Evolutionary conservation across 1,140 invertebrate genomes (phyloP).

Genomic region (Micrasema longulum): DNA sequence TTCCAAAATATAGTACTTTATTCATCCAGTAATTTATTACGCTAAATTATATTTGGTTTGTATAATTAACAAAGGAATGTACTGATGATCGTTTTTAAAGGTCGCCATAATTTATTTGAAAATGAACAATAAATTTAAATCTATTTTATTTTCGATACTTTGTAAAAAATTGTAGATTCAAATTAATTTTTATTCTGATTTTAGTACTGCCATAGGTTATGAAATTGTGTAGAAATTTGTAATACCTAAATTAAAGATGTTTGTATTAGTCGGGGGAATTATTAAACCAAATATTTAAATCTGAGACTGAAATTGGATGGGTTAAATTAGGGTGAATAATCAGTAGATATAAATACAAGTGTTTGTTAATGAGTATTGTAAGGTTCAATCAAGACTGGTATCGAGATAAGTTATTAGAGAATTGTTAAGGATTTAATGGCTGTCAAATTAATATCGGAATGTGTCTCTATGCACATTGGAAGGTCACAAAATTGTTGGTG

Average conservation of each 20-base stretch:
- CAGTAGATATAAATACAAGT: constrained; percentile 50
- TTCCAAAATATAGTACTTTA: constrained; percentile 4
- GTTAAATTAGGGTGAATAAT: constrained; percentile 53
- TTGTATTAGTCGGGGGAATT: constrained; percentile 49
- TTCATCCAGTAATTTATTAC: background rate
- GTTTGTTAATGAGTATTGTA: constrained; percentile 52
- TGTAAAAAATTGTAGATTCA: background rate
- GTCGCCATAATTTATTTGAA: constrained; percentile 41
- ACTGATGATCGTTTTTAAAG: background rate
- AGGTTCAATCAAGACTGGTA: constrained; percentile 55
- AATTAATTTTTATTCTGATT: constrained; percentile 23
- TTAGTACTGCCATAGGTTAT: constrained; percentile 50
- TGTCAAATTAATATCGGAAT: constrained; percentile 39
- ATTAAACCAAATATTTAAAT: constrained; percentile 55
- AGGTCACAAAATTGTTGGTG: constrained; percentile 49
- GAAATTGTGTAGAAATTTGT: constrained; percentile 40
- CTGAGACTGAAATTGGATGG: constrained; percentile 54
- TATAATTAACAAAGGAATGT: background rate
- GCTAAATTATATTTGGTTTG: background rate
- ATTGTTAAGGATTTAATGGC: constrained; percentile 40
- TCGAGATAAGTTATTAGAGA: constrained; percentile 53
- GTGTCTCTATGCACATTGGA: constrained; percentile 16
- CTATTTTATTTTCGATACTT: background rate
- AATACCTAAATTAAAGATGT: constrained; percentile 38
- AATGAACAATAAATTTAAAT: constrained; percentile 3